Evolutionary conservation across 2,113 vertebrate species (phyloP), one percentile per base, ranked within the genome.

Genomic region (Boulengeromyrus knoepffleri): DNA sequence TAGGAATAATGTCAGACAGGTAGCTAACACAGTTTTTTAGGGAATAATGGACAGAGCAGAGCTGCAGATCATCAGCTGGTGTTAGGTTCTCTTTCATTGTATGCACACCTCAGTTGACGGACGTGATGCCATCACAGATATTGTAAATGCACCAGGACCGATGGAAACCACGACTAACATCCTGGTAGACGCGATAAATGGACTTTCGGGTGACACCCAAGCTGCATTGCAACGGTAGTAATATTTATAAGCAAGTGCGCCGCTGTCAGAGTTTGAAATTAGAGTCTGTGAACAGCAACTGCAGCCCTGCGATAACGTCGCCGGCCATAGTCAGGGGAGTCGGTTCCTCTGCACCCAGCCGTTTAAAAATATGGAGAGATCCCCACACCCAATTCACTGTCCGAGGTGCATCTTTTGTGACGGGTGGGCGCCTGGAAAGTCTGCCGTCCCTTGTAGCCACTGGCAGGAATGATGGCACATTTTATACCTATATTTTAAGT

Each of bases 241-340:
- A 66, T 93, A 91, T 91, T 92, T 92, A 92, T 70, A 47, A 85
- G 89, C 89, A 66, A 90, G 89, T 89, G 62, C 39, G 89, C 88
- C 83, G 90, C 36, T 91, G 91, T 92, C 90, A 92, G 88, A 89
- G 45, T 89, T 91, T 91, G 89, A 92, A 92, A 93, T 46, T 88
- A 92, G 91, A 90, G 31, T 9, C 49, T 90, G 88, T n/a, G 88
- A 83, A 83, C 88, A 90, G 91, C 89, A 87, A 92, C 93, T 94
- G 94, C 92, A 92, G 91, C 90, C 86, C 77, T 62, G 87, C 2
- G 91, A 94, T 95, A 94, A 93, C 90, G 74, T 83, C 88, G 86
- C 56, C 85, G 90, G n/a, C 0, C 90, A 31, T 90, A 58, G 90
- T 89, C 90, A 74, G 90, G 45, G 90, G 66, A 50, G 90, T 88